A percentile compares a stretch with the other conserved stretches of the same genome.
Evolutionary conservation across 2,888 invertebrate genomes (phyloP).

Genomic region (Epinotia brunnichana): DNA sequence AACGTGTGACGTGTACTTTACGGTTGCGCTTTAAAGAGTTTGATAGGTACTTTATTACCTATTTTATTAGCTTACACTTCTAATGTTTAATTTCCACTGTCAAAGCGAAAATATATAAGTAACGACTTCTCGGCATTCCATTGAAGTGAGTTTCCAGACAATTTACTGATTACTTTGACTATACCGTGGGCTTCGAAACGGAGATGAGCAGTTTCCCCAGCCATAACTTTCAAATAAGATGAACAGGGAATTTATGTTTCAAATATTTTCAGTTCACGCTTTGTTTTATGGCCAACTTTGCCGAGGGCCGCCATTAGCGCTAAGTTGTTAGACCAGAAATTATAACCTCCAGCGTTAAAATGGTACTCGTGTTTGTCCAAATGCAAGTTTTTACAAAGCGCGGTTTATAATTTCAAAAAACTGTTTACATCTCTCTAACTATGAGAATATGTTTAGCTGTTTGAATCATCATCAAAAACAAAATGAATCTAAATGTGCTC

Average conservation of each 20-base stretch:
- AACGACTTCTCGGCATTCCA: not conserved
- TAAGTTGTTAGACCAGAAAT: slow-evolving; percentile 12
- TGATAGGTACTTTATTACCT: no score
- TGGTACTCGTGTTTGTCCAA: not conserved
- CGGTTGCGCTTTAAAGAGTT: no score
- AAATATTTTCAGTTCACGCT: slow-evolving; percentile 57
- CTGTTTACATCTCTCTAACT: no score
- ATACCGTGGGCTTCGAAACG: slow-evolving; percentile 40
- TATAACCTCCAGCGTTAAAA: slow-evolving; percentile 5
- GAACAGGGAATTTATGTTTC: slow-evolving; percentile 60
- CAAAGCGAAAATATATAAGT: not conserved
- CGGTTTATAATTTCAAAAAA: not conserved
- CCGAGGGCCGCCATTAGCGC: slow-evolving; percentile 9
- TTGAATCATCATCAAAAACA: no score
- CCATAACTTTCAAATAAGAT: slow-evolving; percentile 67
- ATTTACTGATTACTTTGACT: slow-evolving; percentile 8
- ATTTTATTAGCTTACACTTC: no score
- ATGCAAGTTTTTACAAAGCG: not conserved
- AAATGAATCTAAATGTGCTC: no score
- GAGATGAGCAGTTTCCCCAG: slow-evolving; percentile 52
- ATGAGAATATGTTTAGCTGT: no score
- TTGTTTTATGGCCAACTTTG: slow-evolving; percentile 50
- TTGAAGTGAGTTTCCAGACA: not conserved
- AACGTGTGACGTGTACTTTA: no score
- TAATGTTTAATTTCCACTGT: no score